These are phyloP conservation scores for Nineta flava DNA, from an alignment of 2,888 invertebrate genomes.

Conservation along the genomic window DNA sequence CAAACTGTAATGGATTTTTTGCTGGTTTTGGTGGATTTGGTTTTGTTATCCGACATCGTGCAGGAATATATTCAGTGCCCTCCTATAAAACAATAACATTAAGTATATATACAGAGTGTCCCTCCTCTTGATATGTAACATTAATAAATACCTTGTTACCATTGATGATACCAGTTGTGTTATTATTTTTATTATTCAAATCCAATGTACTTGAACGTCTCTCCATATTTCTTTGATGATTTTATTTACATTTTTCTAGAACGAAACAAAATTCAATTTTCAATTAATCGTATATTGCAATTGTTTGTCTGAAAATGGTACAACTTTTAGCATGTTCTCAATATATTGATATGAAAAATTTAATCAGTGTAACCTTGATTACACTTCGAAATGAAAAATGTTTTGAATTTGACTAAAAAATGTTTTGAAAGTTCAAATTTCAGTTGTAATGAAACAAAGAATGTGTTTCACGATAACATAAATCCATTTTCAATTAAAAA, in stretches of 20 bases:
- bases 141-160: neutral
- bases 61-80: slow-evolving; percentile 27
- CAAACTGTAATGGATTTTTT: slow-evolving; percentile 75
- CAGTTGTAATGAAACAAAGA: no score
- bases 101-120: neutral
- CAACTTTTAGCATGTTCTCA: no score
- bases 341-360: no score
- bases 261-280: neutral
- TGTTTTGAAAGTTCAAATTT: no score
- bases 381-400: no score
- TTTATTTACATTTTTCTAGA: neutral
- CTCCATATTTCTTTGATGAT: neutral
- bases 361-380: no score
- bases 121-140: no score
- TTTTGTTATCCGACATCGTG: slow-evolving; percentile 42
- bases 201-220: neutral
- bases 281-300: neutral
- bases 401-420: no score
- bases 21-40: slow-evolving; percentile 70
- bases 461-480: no score
- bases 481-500: no score
- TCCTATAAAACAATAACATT: slow-evolving; percentile 4
- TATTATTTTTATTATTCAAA: neutral
- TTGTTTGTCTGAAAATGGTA: no score
- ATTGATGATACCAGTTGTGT: neutral